Base-by-base conservation (phyloP, 1,140 invertebrate genomes). In the Ostrea denselamellosa region DNA sequence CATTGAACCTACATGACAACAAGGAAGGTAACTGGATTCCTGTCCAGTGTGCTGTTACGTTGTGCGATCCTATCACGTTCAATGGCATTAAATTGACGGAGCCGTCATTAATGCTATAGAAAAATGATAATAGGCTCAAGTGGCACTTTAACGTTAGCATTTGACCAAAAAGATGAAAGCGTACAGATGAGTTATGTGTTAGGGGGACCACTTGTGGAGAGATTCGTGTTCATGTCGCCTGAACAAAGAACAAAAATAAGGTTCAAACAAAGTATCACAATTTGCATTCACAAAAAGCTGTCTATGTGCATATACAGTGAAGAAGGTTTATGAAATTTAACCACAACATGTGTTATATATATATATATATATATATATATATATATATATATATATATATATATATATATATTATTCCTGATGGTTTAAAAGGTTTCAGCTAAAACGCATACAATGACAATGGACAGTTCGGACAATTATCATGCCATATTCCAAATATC, bases 131-230 rank as follows among this genome's bases (percentile, higher is more conserved):
- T 22, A 34, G 68, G 68, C 25, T 12, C 25, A 77, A 77, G 68
- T 77, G 68, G 68, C 68, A 77, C 68, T 77, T 77, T 17, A 77
- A 17, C 28, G 25, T 34, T 77, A 77, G 68, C 68, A 77, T 77
- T 77, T 77, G 68, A 77, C 68, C 68, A 77, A 77, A 77, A 77
- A 77, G 68, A 77, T 77, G 68, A 77, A 77, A 77, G 68, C 34
- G 68, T 77, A 77, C 68, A 77, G 22, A 77, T 77, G 68, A 77
- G 68, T 77, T 28, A 77, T 77, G 68, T 77, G 68, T 28, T 77
- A 77, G 25, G 25, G 17, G 28, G 68, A 25, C 22, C 68, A 77
- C 68, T 77, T 77, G 68, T 77, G 28, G 68, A 28, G 25, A 28
- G 68, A 77, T 28, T 77, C 68, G 68, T 77, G 68, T 77, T 77